A percentile compares a stretch with the other conserved stretches of the same genome.
Evolutionary conservation across 2,888 invertebrate genomes (phyloP).

Genomic region (Ligdia adustata): DNA sequence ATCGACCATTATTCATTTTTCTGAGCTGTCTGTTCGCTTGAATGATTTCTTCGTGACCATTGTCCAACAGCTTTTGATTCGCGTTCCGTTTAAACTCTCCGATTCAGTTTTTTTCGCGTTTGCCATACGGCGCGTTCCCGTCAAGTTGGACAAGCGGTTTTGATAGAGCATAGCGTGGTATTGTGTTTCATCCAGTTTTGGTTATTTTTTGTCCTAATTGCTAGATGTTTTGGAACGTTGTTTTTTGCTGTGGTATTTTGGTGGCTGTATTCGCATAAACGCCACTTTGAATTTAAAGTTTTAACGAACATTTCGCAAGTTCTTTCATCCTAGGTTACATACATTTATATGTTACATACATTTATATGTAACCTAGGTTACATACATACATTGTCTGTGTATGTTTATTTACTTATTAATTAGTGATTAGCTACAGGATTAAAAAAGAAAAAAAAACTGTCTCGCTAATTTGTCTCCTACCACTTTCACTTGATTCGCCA

Average conservation of each 20-base stretch:
- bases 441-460: not conserved
- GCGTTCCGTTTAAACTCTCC: constrained; percentile 52
- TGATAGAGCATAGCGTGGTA: constrained; percentile 55
- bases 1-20: constrained; percentile 60
- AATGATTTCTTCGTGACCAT: constrained; percentile 75
- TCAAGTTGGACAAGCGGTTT: constrained; percentile 56
- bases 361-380: too few species aligned
- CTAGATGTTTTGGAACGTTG: constrained; percentile 29
- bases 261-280: constrained; percentile 1
- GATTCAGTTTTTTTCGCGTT: constrained; percentile 54
- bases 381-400: too few species aligned
- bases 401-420: too few species aligned
- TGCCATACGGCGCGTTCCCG: constrained; percentile 56
- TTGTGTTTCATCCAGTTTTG: constrained; percentile 59
- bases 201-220: constrained; percentile 47
- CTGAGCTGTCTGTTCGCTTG: constrained; percentile 54
- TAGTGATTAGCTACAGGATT: not conserved
- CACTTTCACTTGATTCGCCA: not conserved
- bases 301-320: not conserved
- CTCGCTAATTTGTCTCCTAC: not conserved
- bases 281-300: not conserved
- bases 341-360: too few species aligned
- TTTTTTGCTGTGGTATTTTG: constrained; percentile 25
- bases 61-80: constrained; percentile 81
- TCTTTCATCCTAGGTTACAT: not conserved